These are phyloP conservation scores for Pelobates cultripes DNA, from an alignment of 2,797 vertebrate species.

Conservation along the genomic window DNA sequence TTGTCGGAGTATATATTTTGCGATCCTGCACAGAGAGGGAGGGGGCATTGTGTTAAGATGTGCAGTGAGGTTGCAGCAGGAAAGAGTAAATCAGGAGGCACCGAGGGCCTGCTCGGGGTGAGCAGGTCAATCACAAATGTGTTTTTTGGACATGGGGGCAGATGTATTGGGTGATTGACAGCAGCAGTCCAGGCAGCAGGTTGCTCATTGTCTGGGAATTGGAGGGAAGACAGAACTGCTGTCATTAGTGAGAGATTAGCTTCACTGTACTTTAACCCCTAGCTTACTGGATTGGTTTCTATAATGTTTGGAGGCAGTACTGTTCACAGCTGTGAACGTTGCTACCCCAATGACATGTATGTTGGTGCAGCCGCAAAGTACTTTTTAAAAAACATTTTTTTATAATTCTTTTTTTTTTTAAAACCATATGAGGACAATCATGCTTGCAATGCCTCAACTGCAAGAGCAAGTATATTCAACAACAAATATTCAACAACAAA, in stretches of 20 bases:
- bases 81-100: slow-evolving; percentile 11
- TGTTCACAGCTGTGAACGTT: too few species aligned
- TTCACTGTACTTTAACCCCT: slow-evolving; percentile 9
- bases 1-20: too few species aligned
- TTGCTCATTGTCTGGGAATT: slow-evolving; percentile 34
- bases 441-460: too few species aligned
- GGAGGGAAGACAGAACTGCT: slow-evolving; percentile 35
- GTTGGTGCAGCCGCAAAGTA: too few species aligned
- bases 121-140: slow-evolving; percentile 10
- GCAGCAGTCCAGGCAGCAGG: slow-evolving; percentile 42
- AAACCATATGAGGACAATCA: too few species aligned
- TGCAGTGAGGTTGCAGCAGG: not conserved
- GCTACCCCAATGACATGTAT: too few species aligned
- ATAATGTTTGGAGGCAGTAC: too few species aligned
- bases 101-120: not conserved
- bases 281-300: not conserved
- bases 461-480: too few species aligned
- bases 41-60: slow-evolving; percentile 17
- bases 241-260: slow-evolving; percentile 10
- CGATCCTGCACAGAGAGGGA: too few species aligned
- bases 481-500: too few species aligned
- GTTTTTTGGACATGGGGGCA: not conserved
- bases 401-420: too few species aligned
- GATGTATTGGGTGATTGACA: slow-evolving; percentile 23
- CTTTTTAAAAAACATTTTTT: too few species aligned